Evolutionary conservation across 2,888 invertebrate species (phyloP), one percentile per base, ranked within the genome.

Genomic region (Rhingia campestris): DNA sequence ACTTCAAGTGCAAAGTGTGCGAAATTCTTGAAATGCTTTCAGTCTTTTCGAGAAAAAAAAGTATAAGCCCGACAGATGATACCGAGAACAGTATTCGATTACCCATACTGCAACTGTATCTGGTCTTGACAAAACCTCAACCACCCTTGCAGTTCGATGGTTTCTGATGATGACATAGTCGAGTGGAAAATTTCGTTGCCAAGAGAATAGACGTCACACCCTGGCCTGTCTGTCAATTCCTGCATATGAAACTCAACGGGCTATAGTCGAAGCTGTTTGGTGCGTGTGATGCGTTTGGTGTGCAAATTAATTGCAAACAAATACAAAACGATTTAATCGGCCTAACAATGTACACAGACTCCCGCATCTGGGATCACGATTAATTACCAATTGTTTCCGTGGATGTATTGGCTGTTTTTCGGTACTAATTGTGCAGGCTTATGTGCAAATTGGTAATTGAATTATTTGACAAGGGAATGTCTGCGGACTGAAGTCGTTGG

Each of bases 371-470:
- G 74, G 79, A 75, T 80, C 70, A 61, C 61, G 59, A 70, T 84
- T 84, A 84, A 84, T 84, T 84, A 75, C 74, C 80, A 70, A 75
- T 84, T 82, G 84, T 84, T 84, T 75, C 53, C 58, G 39, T 37
- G 22, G 22, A 37, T 37, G 5, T 14, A 9, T 35, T 47, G 61
- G 10, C 47, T 35, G 54, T 33, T 80, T 76, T 53, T 53, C 45
- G 45, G 56, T 14, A 59, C 79, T 79, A 73, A 77, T 73, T 82
- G 69, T 58, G 59, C 56, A 14, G 49, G 53, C 35, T 59, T 70
- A 70, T 80, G 69, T 59, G 58, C 64, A 77, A 76, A 72, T 76
- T 30, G 12, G 41, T 64, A 79, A 84, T 79, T 79, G 69, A 73
- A 70, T 79, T 72, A 63, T 64, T 56, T 66, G 66, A 67, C 79